Evolutionary conservation across 53 echinoderm and acorn worm genomes (phyloP).

Genomic region (Luidia sarsii): DNA sequence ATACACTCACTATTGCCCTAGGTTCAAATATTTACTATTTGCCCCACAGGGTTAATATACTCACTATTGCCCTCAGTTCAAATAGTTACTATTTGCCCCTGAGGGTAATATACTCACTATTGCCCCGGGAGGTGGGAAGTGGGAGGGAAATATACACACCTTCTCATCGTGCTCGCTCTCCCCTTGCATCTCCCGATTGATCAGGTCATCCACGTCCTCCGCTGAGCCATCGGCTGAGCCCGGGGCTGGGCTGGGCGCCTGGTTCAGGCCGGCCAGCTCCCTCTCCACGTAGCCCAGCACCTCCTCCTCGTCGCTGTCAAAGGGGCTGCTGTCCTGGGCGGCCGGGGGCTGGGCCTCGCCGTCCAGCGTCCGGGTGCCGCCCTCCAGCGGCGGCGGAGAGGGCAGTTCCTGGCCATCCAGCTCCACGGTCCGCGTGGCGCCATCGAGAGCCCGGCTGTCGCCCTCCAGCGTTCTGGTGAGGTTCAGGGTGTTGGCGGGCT

Average conservation of each 20-base stretch:
- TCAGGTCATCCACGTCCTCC: conserved; percentile 74
- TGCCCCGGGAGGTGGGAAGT: no score
- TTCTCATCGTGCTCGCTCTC: conserved; percentile 66
- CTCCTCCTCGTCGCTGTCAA: conserved; percentile 51
- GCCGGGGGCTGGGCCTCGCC: neutral
- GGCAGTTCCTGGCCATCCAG: conserved; percentile 17
- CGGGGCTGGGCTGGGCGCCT: conserved; percentile 29
- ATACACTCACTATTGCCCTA: no score
- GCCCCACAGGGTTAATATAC: no score
- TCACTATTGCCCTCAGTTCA: neutral
- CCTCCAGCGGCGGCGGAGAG: neutral
- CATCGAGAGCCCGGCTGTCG: neutral
- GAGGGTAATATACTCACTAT: no score
- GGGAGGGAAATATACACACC: no score
- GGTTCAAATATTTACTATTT: no score
- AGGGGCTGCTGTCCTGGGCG: neutral
- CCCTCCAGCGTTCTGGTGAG: conserved; percentile 28
- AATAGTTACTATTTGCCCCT: neutral
- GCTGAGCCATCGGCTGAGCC: conserved; percentile 29
- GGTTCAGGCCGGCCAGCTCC: conserved; percentile 20
- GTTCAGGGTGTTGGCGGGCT: conserved; percentile 15
- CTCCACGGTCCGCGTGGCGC: conserved; percentile 1
- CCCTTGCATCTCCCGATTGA: conserved; percentile 79
- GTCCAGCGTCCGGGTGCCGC: conserved; percentile 29
- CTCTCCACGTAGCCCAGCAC: conserved; percentile 33